A percentile compares a stretch with the other conserved stretches of the same genome.
These are phyloP conservation scores for Apis dorsata DNA, from an alignment of 1,140 invertebrate species.

Conservation along the genomic window DNA sequence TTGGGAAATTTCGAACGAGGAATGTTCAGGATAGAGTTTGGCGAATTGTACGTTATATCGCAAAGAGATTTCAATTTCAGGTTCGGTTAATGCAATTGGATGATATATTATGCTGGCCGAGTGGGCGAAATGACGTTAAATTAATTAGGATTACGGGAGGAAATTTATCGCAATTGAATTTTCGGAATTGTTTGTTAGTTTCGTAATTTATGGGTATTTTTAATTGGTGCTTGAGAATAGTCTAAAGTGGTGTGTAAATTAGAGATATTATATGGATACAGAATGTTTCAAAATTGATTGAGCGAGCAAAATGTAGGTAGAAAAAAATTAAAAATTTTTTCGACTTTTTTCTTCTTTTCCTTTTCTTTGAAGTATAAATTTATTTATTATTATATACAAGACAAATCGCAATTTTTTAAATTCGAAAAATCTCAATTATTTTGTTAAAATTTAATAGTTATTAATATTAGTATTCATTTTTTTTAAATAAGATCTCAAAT, in stretches of 20 bases:
- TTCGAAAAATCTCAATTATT: too few species aligned
- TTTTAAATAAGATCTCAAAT: too few species aligned
- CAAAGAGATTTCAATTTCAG: background rate
- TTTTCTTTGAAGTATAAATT: too few species aligned
- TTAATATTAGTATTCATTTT: too few species aligned
- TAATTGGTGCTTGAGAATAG: background rate
- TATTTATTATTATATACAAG: too few species aligned
- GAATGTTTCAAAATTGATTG: too few species aligned
- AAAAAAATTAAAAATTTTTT: too few species aligned
- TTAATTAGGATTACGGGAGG: conserved; percentile 5
- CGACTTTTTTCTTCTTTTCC: too few species aligned
- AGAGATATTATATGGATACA: background rate
- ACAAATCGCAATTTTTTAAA: too few species aligned
- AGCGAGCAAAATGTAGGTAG: background rate
- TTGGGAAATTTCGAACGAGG: background rate
- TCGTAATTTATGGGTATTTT: background rate
- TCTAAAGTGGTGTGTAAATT: background rate
- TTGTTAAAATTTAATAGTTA: too few species aligned
- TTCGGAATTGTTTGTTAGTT: background rate
- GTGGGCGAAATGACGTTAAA: background rate
- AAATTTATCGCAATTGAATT: background rate
- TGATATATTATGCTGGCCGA: background rate
- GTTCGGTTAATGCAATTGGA: conserved; percentile 6
- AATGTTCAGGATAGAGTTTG: background rate
- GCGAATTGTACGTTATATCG: background rate